Conservation (phyloP, 2,113 vertebrate species). For the Catharus minimus region DNA sequence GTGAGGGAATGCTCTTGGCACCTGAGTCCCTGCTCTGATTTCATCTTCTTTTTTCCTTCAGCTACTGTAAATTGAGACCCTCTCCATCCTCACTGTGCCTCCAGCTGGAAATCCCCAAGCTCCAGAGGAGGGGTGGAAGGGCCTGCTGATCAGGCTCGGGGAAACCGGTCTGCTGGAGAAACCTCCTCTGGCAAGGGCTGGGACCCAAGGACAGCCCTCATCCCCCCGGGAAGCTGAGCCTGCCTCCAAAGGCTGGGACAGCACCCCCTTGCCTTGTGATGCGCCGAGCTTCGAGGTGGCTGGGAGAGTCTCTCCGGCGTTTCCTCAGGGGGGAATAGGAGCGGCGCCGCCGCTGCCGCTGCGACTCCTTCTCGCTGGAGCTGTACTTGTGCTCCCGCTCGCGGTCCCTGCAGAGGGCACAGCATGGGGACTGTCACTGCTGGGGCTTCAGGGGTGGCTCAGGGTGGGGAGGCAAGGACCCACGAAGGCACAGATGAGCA, state of each 20-base stretch:
- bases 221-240: not conserved
- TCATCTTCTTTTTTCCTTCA: not conserved
- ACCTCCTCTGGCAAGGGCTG: not conserved
- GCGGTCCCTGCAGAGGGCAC: slow-evolving; percentile 60
- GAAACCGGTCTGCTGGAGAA: not conserved
- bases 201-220: not conserved
- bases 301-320: slow-evolving; percentile 93
- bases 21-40: not conserved
- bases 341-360: slow-evolving; percentile 73
- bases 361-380: slow-evolving; percentile 76
- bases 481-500: not conserved
- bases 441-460: not conserved
- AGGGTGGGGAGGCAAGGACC: not conserved
- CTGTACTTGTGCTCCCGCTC: slow-evolving; percentile 75
- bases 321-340: slow-evolving; percentile 94
- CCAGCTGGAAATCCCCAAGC: not conserved
- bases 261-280: slow-evolving; percentile 86
- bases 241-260: accelerated
- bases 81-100: not conserved
- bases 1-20: not conserved
- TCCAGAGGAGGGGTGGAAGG: not conserved
- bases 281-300: slow-evolving; percentile 93
- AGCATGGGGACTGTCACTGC: not conserved
- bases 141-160: not conserved
- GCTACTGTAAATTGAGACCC: not conserved